A percentile compares a stretch with the other conserved stretches of the same genome.
These are phyloP conservation scores for Cotesia typhae DNA, from an alignment of 1,140 invertebrate genomes.

Conservation along the genomic window DNA sequence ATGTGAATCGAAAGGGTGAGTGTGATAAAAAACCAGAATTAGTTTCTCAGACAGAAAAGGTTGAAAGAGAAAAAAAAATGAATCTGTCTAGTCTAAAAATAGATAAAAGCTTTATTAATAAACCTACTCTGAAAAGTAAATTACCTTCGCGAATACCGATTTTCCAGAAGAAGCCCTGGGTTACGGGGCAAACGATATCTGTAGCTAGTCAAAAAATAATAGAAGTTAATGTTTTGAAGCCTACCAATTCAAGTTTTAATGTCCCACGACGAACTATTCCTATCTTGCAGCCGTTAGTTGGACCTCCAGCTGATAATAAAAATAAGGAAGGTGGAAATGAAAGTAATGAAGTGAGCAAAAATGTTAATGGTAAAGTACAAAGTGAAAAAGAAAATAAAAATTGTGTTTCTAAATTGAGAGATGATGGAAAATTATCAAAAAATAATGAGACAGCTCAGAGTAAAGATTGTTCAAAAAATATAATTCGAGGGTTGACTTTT, in stretches of 20 bases:
- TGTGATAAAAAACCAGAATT: background rate
- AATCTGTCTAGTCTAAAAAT: background rate
- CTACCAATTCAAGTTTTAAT: constrained; percentile 16
- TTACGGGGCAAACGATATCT: constrained; percentile 46
- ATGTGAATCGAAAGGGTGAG: background rate
- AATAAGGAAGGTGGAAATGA: constrained; percentile 2
- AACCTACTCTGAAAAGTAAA: constrained; percentile 30
- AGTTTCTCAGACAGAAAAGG: background rate
- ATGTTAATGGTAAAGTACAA: too few species aligned
- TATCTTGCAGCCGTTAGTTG: constrained; percentile 11
- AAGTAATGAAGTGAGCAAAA: background rate
- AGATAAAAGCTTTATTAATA: background rate
- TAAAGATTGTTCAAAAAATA: background rate
- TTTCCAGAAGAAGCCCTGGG: constrained; percentile 42
- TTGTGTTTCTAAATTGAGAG: too few species aligned
- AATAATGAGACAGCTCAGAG: background rate
- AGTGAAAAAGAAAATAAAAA: too few species aligned
- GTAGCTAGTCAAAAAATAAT: constrained; percentile 48
- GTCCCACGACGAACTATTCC: constrained; percentile 20
- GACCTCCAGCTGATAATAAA: background rate
- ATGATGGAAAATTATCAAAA: too few species aligned
- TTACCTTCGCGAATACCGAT: constrained; percentile 56
- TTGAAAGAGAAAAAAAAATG: background rate
- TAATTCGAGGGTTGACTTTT: too few species aligned
- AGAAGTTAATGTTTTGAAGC: constrained; percentile 43